Percentiles rank a stretch among this genome's conserved stretches.
phyloP scores from a whole-genome alignment of 2,797 vertebrate genomes.

The Neosilurus hyrtlii region DNA sequence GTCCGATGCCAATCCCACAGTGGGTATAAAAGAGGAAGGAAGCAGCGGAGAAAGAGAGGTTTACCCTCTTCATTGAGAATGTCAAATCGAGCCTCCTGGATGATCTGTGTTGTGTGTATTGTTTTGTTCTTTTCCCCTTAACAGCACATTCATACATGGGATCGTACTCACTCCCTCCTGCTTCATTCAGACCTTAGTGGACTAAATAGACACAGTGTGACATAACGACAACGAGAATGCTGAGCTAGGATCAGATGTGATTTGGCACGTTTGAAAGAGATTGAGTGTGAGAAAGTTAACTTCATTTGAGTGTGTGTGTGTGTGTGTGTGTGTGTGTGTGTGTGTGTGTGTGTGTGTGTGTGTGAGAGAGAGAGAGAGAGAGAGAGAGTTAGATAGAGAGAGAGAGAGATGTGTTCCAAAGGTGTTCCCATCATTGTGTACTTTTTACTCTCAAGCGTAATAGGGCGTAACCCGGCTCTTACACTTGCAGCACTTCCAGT shows the following conservation, averaged over 20 bases:
- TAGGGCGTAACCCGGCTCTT: not conserved
- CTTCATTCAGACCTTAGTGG: conserved; percentile 7
- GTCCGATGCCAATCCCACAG: conserved; percentile 26
- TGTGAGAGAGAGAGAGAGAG: too few relatives aligned
- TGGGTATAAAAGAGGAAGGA: conserved; percentile 24
- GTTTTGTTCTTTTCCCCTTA: conserved; percentile 3
- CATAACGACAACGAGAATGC: conserved; percentile 10
- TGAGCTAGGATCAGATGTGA: conserved; percentile 14
- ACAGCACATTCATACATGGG: conserved; percentile 24
- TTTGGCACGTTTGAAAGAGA: conserved; percentile 22
- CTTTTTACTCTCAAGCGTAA: conserved; percentile 12
- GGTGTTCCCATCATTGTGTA: conserved; percentile 44
- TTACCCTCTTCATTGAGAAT: conserved; percentile 39
- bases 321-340: not conserved
- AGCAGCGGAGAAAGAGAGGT: conserved; percentile 33
- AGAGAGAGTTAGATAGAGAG: too few relatives aligned
- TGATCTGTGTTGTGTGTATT: conserved; percentile 5
- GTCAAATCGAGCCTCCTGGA: conserved; percentile 37
- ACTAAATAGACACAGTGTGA: conserved; percentile 46
- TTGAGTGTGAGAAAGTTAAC: conserved; percentile 30
- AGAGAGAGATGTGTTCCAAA: not conserved
- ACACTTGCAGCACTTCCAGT: not conserved
- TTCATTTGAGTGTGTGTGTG: not conserved
- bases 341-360: too few relatives aligned
- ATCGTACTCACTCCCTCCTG: conserved; percentile 27